Evolutionary conservation across 1,140 invertebrate genomes (phyloP).

Genomic region (Zaprionus gabonicus): DNA sequence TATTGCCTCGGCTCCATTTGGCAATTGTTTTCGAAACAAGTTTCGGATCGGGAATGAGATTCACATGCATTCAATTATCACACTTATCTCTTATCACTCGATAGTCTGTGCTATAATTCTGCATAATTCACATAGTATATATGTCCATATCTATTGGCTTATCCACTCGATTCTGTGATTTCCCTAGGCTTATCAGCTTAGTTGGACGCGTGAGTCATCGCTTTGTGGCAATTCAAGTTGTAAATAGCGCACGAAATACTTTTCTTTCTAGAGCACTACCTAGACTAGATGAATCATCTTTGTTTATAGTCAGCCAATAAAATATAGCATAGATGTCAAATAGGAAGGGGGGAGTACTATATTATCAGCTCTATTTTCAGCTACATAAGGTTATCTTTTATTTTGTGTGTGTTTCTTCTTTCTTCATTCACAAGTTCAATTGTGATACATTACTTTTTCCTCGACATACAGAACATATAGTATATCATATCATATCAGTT

Average conservation of each 20-base stretch:
- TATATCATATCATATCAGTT: neutral
- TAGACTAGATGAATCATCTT: conserved; percentile 19
- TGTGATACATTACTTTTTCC: neutral
- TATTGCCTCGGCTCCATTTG: neutral
- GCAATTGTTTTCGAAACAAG: neutral
- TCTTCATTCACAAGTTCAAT: neutral
- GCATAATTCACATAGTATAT: neutral
- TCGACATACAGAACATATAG: neutral
- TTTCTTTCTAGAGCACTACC: conserved; percentile 16
- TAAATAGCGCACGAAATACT: conserved; percentile 3
- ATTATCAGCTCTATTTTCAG: neutral
- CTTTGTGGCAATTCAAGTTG: neutral
- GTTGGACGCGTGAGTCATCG: conserved; percentile 17
- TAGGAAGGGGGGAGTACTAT: neutral
- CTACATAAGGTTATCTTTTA: neutral
- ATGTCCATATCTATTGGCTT: neutral
- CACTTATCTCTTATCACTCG: neutral
- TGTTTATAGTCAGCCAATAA: neutral
- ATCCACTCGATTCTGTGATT: conserved; percentile 19
- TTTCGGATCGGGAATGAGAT: neutral
- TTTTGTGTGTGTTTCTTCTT: neutral
- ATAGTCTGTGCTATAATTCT: neutral
- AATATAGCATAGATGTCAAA: neutral
- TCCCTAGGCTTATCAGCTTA: conserved; percentile 21
- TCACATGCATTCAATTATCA: neutral